These are phyloP conservation scores for Erebia epiphron DNA, from an alignment of 2,888 invertebrate species.

Conservation along the genomic window DNA sequence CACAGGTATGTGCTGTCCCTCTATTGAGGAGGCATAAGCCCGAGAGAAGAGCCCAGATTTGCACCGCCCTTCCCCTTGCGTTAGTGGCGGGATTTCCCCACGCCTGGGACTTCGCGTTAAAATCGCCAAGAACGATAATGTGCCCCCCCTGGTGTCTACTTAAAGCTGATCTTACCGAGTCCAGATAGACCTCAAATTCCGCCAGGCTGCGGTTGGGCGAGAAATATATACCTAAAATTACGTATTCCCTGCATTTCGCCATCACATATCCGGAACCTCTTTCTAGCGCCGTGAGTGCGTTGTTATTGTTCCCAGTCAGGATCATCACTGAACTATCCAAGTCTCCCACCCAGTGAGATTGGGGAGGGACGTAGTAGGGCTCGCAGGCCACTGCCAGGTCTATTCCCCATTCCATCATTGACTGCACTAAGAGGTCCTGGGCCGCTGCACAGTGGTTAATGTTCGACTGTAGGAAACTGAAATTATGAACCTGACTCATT, in stretches of 20 bases:
- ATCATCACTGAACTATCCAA: background rate
- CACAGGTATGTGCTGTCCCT: background rate
- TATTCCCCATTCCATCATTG: background rate
- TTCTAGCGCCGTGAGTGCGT: background rate
- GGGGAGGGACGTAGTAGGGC: background rate
- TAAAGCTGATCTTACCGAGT: background rate
- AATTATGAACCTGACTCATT: too few relatives aligned
- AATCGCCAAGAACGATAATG: background rate
- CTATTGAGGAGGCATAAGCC: background rate
- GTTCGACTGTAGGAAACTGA: background rate
- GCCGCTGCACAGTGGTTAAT: background rate
- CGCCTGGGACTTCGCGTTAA: background rate
- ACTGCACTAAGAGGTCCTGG: background rate
- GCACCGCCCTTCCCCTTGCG: background rate
- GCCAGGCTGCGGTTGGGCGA: background rate
- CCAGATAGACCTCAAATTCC: background rate
- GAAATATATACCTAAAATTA: background rate
- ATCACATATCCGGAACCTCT: background rate
- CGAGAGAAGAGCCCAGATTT: background rate
- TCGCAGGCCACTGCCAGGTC: too few relatives aligned
- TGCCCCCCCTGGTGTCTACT: background rate
- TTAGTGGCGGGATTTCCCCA: background rate
- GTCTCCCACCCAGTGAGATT: conserved; percentile 2
- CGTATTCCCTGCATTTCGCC: background rate
- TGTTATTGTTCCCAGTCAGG: background rate